A percentile compares a stretch with the other conserved stretches of the same genome.
Conservation (phyloP, 2,113 vertebrate species). For the Raphicerus campestris region DNA sequence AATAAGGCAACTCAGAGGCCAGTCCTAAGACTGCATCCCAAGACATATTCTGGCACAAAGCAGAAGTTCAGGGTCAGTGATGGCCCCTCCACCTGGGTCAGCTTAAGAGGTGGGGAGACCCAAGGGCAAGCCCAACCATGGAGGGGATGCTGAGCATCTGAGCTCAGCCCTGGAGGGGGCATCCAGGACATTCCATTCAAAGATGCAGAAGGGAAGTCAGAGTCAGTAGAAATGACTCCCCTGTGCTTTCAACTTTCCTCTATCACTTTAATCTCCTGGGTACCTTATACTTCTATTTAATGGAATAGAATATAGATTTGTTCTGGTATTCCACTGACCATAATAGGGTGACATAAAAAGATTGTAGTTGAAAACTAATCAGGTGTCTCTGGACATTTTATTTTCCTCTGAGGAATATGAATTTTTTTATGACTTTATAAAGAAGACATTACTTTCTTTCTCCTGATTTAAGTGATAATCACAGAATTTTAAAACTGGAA, state of each 20-base stretch:
- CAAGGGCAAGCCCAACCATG: accelerated
- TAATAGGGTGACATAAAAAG: background rate
- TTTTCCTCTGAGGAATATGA: background rate
- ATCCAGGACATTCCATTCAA: background rate
- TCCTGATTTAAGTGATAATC: background rate
- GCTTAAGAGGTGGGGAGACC: background rate
- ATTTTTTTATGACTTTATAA: background rate
- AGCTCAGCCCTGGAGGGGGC: background rate
- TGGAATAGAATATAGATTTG: background rate
- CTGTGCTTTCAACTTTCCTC: background rate
- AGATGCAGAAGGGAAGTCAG: background rate
- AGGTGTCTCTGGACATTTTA: background rate
- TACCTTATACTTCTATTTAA: background rate
- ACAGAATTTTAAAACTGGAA: background rate
- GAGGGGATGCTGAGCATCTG: background rate
- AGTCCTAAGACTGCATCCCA: background rate
- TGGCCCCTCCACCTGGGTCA: background rate
- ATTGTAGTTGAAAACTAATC: background rate
- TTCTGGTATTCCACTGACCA: background rate
- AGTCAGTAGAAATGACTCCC: background rate
- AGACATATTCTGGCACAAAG: background rate
- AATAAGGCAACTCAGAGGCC: background rate
- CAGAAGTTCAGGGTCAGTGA: background rate
- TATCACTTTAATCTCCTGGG: background rate
- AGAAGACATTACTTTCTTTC: background rate